A percentile compares a stretch with the other conserved stretches of the same genome.
Conservation (phyloP, 2,113 vertebrate genomes). For the Smithornis capensis region DNA sequence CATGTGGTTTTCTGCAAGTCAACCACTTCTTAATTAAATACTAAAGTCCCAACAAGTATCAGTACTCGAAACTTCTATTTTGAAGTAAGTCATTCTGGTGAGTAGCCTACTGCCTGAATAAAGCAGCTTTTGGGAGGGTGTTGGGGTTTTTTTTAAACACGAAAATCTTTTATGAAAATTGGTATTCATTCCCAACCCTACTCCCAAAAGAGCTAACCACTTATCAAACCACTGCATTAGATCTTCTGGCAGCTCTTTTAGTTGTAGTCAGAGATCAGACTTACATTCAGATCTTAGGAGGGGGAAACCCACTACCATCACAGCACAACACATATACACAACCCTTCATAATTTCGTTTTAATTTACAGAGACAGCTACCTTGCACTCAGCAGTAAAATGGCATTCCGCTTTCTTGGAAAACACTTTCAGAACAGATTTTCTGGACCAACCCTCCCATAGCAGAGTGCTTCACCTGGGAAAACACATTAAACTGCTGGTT, state of each 20-base stretch:
- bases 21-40: neutral
- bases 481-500: neutral
- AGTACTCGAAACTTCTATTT: neutral
- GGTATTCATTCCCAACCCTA: neutral
- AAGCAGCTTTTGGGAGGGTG: neutral
- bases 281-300: neutral
- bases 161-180: neutral
- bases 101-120: constrained; percentile 29
- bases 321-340: neutral
- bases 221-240: neutral
- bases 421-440: neutral
- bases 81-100: neutral
- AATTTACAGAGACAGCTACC: neutral
- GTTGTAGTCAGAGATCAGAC: neutral
- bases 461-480: neutral
- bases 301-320: neutral
- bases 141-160: neutral
- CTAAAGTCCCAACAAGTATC: neutral
- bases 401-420: neutral
- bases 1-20: neutral
- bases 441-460: neutral
- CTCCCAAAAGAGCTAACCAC: neutral
- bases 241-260: neutral
- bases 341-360: neutral
- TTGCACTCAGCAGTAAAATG: neutral